Evolutionary conservation across 2,113 vertebrate genomes (phyloP), one percentile per base, ranked within the genome.

Genomic region (western clawed frog (Xenopus tropicalis)): DNA sequence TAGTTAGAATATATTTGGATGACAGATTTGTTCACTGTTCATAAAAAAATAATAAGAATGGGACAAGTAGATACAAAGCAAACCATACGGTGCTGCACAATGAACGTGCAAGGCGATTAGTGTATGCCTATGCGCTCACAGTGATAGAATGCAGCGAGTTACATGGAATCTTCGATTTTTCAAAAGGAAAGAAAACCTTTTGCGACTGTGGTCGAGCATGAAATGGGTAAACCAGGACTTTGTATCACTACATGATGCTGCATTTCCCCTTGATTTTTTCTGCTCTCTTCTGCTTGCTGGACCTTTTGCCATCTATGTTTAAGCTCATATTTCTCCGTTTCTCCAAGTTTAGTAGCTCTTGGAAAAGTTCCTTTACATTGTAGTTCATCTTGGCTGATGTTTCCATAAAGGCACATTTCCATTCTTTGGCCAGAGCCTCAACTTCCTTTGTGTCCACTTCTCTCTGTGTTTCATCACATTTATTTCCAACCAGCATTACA

Each of bases 361-460:
- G 96, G 88, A 98, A 98, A 78, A 98, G 94, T 91, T 98, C 96
- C 42, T 95, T 96, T 64, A 98, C 96, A 12, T 98, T 98, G 91
- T 98, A 93, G 91, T 98, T 96, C 92, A 95, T 96, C 90, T 98
- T 98, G 88, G 96, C 96, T 0, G 96, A 98, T 11, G 96, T 98
- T 88, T 98, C 96, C 95, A 98, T 98, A 89, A 98, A 98, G 82
- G 95, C 94, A 80, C 96, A 98, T 78, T 97, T 96, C 96, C 96
- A 98, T 82, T 92, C 87, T 86, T 90, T 91, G 77, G 96, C 94
- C 91, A 96, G 48, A 1, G 95, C 94, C 81, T 98, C 95, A 0
- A 95, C 96, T 11, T 96, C 95, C 44, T 90, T 86, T 65, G 94
- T 93, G 83, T 96, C 92, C 88, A 98, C 95, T 86, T 98, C 96